Evolutionary conservation across 1,140 invertebrate genomes (phyloP).

Genomic region (Goniozus legneri): DNA sequence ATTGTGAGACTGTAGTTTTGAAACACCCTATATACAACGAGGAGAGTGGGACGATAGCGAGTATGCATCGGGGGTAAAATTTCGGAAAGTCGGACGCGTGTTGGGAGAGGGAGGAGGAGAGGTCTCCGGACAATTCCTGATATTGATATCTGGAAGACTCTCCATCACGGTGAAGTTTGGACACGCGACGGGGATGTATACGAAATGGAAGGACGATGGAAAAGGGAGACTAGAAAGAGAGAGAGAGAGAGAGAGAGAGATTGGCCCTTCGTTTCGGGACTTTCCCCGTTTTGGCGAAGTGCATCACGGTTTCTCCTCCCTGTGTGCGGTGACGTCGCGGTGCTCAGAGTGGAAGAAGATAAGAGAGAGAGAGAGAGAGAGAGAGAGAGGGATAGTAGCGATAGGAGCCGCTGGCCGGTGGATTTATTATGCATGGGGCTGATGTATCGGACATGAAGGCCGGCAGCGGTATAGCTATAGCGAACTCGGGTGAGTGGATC

Average conservation of each 20-base stretch:
- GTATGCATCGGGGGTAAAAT: too few relatives aligned
- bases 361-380: neutral
- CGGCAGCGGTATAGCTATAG: constrained; percentile 4
- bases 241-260: constrained; percentile 8
- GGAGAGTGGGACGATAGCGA: too few relatives aligned
- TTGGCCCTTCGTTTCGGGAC: constrained; percentile 10
- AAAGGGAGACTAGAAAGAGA: neutral
- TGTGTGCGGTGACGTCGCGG: neutral
- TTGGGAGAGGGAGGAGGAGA: neutral
- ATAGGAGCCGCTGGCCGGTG: constrained; percentile 1
- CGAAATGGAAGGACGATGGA: neutral
- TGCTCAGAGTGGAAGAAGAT: neutral
- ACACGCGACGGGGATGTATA: neutral
- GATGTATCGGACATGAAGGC: constrained; percentile 45
- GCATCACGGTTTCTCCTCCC: constrained; percentile 11
- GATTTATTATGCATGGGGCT: constrained; percentile 45
- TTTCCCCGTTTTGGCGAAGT: constrained; percentile 14
- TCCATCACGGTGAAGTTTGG: constrained; percentile 17
- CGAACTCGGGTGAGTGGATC: constrained; percentile 1
- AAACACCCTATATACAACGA: too few relatives aligned
- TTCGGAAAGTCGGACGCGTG: too few relatives aligned
- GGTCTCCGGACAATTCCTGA: constrained; percentile 30
- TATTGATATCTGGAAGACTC: constrained; percentile 35
- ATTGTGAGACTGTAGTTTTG: too few relatives aligned
- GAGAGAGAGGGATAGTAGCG: neutral